Evolutionary conservation across 2,797 vertebrate genomes (phyloP).

Genomic region (Chloroceryle amazona): DNA sequence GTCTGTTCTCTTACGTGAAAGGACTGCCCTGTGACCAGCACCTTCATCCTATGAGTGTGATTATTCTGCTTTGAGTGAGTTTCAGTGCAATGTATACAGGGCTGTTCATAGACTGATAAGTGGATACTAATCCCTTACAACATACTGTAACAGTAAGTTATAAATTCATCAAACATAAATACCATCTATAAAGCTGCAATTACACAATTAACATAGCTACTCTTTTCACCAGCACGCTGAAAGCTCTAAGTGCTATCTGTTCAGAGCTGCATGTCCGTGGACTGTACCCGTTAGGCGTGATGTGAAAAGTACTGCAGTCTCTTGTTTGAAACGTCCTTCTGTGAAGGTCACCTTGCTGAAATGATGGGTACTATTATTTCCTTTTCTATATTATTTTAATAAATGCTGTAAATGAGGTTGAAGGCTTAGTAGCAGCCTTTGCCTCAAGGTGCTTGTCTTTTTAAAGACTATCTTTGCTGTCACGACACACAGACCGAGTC

Average conservation of each 20-base stretch:
- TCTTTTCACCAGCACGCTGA: constrained; percentile 43
- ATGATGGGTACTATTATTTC: constrained; percentile 7
- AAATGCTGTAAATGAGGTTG: constrained; percentile 22
- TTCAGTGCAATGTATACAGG: constrained; percentile 22
- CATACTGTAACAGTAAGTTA: constrained; percentile 48
- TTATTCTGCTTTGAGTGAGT: constrained; percentile 56
- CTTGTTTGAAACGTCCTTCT: constrained; percentile 7
- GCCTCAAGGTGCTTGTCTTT: constrained; percentile 17
- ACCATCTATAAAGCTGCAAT: constrained; percentile 51
- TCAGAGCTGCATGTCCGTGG: not conserved
- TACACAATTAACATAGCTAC: constrained; percentile 62
- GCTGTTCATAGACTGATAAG: constrained; percentile 49
- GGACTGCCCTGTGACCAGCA: not conserved
- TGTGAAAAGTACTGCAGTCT: not conserved
- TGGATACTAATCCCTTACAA: constrained; percentile 59
- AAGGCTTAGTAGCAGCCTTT: not conserved
- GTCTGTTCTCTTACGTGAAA: not conserved
- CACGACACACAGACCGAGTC: not conserved
- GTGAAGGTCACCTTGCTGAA: constrained; percentile 59
- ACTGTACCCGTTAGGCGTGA: not conserved
- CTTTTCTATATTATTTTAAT: constrained; percentile 55
- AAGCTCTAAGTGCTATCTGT: constrained; percentile 43
- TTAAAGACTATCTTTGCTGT: not conserved
- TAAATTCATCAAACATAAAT: constrained; percentile 65
- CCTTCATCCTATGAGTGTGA: constrained; percentile 61